Evolutionary conservation across 2,888 invertebrate genomes (phyloP).

Genomic region (Dasysyrphus tricinctus): DNA sequence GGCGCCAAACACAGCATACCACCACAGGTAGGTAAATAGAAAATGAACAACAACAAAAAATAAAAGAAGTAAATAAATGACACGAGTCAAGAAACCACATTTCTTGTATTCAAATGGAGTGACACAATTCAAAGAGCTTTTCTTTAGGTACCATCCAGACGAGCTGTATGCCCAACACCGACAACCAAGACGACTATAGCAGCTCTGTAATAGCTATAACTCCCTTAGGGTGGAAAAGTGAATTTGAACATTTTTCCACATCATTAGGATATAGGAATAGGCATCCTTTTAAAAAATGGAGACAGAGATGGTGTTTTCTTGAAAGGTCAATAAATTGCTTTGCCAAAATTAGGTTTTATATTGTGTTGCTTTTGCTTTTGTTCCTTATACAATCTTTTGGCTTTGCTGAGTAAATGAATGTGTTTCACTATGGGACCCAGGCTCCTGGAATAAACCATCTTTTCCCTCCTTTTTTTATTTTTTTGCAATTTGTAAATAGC

Average conservation of each 20-base stretch:
- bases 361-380: slow-evolving; percentile 11
- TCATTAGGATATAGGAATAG: slow-evolving; percentile 40
- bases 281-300: slow-evolving; percentile 13
- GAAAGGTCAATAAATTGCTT: slow-evolving; percentile 45
- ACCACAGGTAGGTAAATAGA: background rate
- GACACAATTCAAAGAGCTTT: slow-evolving; percentile 34
- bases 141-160: background rate
- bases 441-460: background rate
- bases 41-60: background rate
- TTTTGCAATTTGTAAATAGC: background rate
- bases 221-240: slow-evolving; percentile 23
- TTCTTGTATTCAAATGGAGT: slow-evolving; percentile 22
- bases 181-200: background rate
- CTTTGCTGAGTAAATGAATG: slow-evolving; percentile 4
- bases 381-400: background rate
- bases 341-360: slow-evolving; percentile 28
- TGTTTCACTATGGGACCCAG: background rate
- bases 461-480: slow-evolving; percentile 1
- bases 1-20: background rate
- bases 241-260: slow-evolving; percentile 41
- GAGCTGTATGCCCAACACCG: background rate
- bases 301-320: slow-evolving; percentile 7
- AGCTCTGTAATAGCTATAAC: background rate
- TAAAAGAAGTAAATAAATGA: slow-evolving; percentile 5
- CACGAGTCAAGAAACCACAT: slow-evolving; percentile 36